Evolutionary conservation across 1,140 invertebrate species (phyloP).

Genomic region (Tyrophagus putrescentiae): DNA sequence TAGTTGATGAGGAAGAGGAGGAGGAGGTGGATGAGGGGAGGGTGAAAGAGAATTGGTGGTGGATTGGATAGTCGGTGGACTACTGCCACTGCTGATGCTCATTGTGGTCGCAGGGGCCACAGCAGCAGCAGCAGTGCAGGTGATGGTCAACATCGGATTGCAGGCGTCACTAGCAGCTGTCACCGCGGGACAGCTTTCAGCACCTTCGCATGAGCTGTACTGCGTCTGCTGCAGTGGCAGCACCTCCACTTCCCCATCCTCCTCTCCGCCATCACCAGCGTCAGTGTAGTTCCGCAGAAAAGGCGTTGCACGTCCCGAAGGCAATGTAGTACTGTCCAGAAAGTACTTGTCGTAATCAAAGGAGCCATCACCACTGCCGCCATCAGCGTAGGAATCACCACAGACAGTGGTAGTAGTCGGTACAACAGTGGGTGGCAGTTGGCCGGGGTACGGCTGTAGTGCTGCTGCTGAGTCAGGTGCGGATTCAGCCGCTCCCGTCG

Average conservation of each 20-base stretch:
- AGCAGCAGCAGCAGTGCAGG: constrained; percentile 58
- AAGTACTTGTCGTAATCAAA: constrained; percentile 25
- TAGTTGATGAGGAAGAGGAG: background rate
- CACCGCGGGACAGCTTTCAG: constrained; percentile 42
- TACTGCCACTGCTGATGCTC: too few relatives aligned
- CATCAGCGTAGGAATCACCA: constrained; percentile 8
- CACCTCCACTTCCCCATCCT: too few relatives aligned
- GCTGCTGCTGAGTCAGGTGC: background rate
- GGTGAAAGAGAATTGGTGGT: too few relatives aligned
- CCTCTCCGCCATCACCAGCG: too few relatives aligned
- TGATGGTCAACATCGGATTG: constrained; percentile 72
- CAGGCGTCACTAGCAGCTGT: constrained; percentile 67
- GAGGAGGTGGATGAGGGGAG: background rate
- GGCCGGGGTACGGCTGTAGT: background rate
- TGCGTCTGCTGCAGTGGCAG: background rate
- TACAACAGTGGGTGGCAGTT: background rate
- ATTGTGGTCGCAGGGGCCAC: constrained; percentile 34
- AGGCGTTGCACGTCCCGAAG: constrained; percentile 28
- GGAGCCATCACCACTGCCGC: too few relatives aligned
- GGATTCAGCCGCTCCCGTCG: background rate
- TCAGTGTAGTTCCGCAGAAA: constrained; percentile 26
- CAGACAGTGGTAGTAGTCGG: too few relatives aligned
- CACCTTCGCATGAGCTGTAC: constrained; percentile 16
- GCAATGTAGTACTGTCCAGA: constrained; percentile 24
- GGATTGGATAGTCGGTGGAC: too few relatives aligned